phyloP scores from a whole-genome alignment of 2,113 vertebrate species.

The Syrrhaptes paradoxus region DNA sequence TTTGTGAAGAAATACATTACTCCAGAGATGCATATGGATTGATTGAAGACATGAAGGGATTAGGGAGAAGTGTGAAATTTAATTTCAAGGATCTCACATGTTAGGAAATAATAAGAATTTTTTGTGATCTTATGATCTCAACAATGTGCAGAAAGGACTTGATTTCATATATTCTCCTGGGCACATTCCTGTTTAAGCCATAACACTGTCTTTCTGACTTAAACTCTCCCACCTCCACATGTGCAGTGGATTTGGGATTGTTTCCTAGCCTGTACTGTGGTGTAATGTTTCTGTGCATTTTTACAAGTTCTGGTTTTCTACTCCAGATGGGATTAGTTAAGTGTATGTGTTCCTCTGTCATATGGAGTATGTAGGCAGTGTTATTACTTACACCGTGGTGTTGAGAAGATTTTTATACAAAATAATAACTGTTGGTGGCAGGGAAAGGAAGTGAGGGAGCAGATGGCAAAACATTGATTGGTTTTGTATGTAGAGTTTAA shows the following conservation, averaged over 20 bases:
- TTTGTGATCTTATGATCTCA: background rate
- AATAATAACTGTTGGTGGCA: background rate
- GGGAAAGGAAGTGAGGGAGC: background rate
- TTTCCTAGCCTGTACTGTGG: background rate
- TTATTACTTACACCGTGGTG: fast-evolving
- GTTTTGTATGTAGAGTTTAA: background rate
- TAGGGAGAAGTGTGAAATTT: background rate
- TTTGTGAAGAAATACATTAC: background rate
- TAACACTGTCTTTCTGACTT: background rate
- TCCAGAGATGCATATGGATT: background rate
- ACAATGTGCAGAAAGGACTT: background rate
- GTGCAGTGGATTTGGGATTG: background rate
- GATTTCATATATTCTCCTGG: background rate
- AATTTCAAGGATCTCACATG: background rate
- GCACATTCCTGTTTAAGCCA: background rate
- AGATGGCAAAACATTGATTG: background rate
- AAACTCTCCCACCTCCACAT: background rate
- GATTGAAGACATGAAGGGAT: background rate
- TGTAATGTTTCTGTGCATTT: background rate
- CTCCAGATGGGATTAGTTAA: background rate
- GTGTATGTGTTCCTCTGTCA: background rate
- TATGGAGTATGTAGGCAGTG: background rate
- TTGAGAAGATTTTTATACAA: background rate
- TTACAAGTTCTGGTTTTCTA: background rate
- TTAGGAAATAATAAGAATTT: background rate